phyloP scores from a whole-genome alignment of 2,113 vertebrate species.

The Tenebrosternarchus preto region DNA sequence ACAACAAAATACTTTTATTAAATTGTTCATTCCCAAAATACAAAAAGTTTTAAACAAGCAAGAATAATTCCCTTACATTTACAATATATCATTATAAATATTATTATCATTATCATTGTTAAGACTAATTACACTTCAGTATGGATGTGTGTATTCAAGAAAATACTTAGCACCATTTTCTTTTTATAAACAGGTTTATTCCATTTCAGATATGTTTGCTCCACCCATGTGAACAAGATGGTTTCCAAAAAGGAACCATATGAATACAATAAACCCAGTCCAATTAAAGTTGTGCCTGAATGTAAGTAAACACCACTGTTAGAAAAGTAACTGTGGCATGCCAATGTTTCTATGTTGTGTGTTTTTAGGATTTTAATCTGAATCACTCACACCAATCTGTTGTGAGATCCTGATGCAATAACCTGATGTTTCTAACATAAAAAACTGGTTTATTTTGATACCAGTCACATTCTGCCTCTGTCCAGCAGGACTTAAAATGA shows the following conservation, averaged over 20 bases:
- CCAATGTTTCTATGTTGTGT: not conserved
- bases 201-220: conserved; percentile 22
- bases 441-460: conserved; percentile 49
- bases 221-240: conserved; percentile 24
- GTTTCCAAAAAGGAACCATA: conserved; percentile 34
- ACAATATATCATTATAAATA: conserved; percentile 72
- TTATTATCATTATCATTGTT: conserved; percentile 79
- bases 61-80: conserved; percentile 71
- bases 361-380: not conserved
- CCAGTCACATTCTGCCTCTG: conserved; percentile 75
- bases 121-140: conserved; percentile 59
- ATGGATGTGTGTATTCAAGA: conserved; percentile 60
- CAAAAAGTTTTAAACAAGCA: conserved; percentile 66
- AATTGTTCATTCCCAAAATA: conserved; percentile 61
- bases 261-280: conserved; percentile 28
- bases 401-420: conserved; percentile 44
- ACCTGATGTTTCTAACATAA: conserved; percentile 52
- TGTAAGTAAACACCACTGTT: conserved; percentile 8
- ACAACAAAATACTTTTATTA: conserved; percentile 71
- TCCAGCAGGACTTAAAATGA: conserved; percentile 80
- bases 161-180: conserved; percentile 65
- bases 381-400: conserved; percentile 5
- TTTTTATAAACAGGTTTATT: conserved; percentile 67
- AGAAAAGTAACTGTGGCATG: conserved; percentile 23
- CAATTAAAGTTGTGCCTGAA: not conserved